Evolutionary conservation across 1,140 invertebrate species (phyloP), one percentile per base, ranked within the genome.

Genomic region (Drosophila ohnishii): DNA sequence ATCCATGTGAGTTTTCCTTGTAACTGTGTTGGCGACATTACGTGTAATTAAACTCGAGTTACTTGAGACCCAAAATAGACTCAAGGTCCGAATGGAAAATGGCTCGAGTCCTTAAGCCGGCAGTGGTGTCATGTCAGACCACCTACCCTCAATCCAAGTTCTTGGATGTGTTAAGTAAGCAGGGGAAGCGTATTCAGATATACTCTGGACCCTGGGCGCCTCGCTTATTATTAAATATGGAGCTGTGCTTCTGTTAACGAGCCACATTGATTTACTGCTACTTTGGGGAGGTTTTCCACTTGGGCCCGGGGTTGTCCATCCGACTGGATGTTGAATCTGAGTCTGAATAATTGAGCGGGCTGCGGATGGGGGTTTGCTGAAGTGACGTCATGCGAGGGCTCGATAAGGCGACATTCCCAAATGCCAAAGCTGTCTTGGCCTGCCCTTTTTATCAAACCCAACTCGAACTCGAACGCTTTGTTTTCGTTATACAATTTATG

Each of bases 401-500:
- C 81, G 78, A 86, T 82, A 67, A 75, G 62, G 59, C 37, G 64
- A 58, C 80, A 45, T 75, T 64, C 55, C 63, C 19, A 75, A 75
- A 76, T 76, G 56, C 72, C 73, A 53, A 76, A 73, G 70, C 55
- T 48, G 55, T 37, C 34, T 50, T 71, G 63, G 66, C 63, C 39
- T 63, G 63, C 72, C 73, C 50, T 57, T 85, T 81, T 85, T 77
- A 74, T 74, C 48, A 61, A 55, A 55, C 34, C 19, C 19, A 55
- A 55, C 51, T 55, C 51, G 51, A 55, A 55, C 19, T 25, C 61
- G 47, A 63, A 61, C 62, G 61, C 32, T 72, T 82, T 82, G 70
- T 82, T 76, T 78, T 82, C 71, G 65, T 87, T 87, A 83, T 80
- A 88, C 84, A 87, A 87, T 87, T 87, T 75, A 80, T 83, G 76